Evolutionary conservation across 1,140 invertebrate genomes (phyloP).

Genomic region (Zaprionus capensis): DNA sequence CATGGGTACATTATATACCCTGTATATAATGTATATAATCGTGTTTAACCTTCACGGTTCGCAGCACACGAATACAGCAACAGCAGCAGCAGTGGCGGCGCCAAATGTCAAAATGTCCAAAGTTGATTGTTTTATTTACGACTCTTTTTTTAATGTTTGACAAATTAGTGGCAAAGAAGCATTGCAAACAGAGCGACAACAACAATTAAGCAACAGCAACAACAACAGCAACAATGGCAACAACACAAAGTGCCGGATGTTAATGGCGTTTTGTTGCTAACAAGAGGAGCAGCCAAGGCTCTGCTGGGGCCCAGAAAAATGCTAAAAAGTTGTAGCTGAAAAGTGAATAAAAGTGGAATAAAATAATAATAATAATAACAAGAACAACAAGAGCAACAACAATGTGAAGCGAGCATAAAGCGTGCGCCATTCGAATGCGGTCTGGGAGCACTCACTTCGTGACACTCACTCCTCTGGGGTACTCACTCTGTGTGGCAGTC

Average conservation of each 20-base stretch:
- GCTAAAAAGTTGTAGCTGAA: slow-evolving; percentile 31
- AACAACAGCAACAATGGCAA: slow-evolving; percentile 31
- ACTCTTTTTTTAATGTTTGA: slow-evolving; percentile 75
- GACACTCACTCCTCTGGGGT: slow-evolving; percentile 9
- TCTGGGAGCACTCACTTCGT: slow-evolving; percentile 23
- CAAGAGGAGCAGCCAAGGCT: slow-evolving; percentile 13
- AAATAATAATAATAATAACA: slow-evolving; percentile 34
- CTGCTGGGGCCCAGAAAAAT: slow-evolving; percentile 34
- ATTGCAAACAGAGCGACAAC: slow-evolving; percentile 40
- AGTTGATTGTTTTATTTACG: slow-evolving; percentile 81
- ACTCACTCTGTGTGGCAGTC: slow-evolving; percentile 8
- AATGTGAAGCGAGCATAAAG: slow-evolving; percentile 27
- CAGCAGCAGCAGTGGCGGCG: slow-evolving; percentile 17
- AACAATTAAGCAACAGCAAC: slow-evolving; percentile 28
- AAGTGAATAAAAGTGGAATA: slow-evolving; percentile 43
- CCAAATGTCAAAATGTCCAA: slow-evolving; percentile 72
- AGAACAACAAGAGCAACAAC: slow-evolving; percentile 11
- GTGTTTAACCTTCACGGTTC: slow-evolving; percentile 56
- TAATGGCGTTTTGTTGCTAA: slow-evolving; percentile 65
- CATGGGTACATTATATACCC: slow-evolving; percentile 14
- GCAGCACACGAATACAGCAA: slow-evolving; percentile 36
- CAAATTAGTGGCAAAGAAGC: slow-evolving; percentile 70
- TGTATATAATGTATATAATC: not conserved
- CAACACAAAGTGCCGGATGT: slow-evolving; percentile 65
- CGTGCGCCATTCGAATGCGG: slow-evolving; percentile 36